Conservation (phyloP, 2,888 invertebrate genomes). For the Lordiphosa fenestrarum region DNA sequence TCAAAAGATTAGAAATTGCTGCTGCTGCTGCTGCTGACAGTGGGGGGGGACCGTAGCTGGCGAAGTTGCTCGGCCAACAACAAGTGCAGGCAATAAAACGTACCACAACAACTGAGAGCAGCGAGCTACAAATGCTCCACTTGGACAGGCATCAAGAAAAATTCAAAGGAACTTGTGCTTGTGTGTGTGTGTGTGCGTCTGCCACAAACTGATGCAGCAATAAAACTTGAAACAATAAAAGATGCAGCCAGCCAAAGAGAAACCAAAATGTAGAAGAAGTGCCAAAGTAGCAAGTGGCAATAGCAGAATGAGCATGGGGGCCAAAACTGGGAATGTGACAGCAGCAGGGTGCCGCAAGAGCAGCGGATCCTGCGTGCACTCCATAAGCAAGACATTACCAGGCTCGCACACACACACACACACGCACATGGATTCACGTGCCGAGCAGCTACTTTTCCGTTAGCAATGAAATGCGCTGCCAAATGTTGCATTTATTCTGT, state of each 20-base stretch:
- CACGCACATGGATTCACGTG: constrained; percentile 16
- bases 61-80: constrained; percentile 9
- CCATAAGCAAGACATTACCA: constrained; percentile 41
- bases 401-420: constrained; percentile 18
- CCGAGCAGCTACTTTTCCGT: constrained; percentile 64
- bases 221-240: constrained; percentile 76
- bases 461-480: constrained; percentile 67
- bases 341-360: constrained; percentile 41
- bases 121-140: constrained; percentile 49
- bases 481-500: constrained; percentile 77
- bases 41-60: constrained; percentile 20
- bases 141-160: constrained; percentile 73
- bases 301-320: constrained; percentile 45
- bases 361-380: constrained; percentile 36
- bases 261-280: constrained; percentile 22
- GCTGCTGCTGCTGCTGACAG: constrained; percentile 16
- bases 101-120: constrained; percentile 14
- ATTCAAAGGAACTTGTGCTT: constrained; percentile 41
- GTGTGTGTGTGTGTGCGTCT: constrained; percentile 28
- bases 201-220: constrained; percentile 71
- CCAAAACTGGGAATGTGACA: constrained; percentile 38
- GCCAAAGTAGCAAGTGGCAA: constrained; percentile 56
- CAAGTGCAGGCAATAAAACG: constrained; percentile 50
- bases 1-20: constrained; percentile 66
- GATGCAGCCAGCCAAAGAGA: constrained; percentile 38